Conservation (phyloP, 1,140 invertebrate species). For the Drosophila nebulosa region DNA sequence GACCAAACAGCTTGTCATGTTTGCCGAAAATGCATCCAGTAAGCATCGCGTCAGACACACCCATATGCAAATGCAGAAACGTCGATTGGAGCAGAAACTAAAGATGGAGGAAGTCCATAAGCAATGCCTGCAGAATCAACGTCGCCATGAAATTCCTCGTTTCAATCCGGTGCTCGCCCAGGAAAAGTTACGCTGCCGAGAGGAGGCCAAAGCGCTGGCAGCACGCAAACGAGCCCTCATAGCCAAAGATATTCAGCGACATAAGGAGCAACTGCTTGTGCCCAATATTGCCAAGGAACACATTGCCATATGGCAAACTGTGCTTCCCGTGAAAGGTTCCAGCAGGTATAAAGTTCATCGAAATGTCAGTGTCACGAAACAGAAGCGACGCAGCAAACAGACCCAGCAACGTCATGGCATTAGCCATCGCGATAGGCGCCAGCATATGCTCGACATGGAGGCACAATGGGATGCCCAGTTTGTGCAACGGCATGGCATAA, state of each 20-base stretch:
- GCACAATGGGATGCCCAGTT: constrained; percentile 43
- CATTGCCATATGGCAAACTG: constrained; percentile 1
- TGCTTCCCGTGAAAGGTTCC: not conserved
- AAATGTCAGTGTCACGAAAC: constrained; percentile 11
- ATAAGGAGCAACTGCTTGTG: constrained; percentile 26
- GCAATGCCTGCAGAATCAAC: not conserved
- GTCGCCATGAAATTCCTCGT: not conserved
- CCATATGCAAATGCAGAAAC: constrained; percentile 12
- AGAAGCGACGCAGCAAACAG: constrained; percentile 5
- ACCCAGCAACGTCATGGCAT: not conserved
- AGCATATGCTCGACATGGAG: constrained; percentile 39
- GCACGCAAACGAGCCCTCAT: constrained; percentile 33
- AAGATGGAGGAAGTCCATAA: constrained; percentile 3
- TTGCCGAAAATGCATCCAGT: constrained; percentile 87
- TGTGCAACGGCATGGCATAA: constrained; percentile 23
- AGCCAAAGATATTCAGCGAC: constrained; percentile 17
- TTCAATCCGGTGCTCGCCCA: not conserved
- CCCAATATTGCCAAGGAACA: constrained; percentile 7
- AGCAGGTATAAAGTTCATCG: not conserved
- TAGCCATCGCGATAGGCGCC: constrained; percentile 30
- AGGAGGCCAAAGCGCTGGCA: constrained; percentile 13
- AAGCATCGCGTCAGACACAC: constrained; percentile 31
- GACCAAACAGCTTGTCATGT: constrained; percentile 85
- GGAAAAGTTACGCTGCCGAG: not conserved
- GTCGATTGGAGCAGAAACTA: not conserved